Base-by-base conservation (phyloP, 2,113 vertebrate genomes). In the Podarcis raffonei region DNA sequence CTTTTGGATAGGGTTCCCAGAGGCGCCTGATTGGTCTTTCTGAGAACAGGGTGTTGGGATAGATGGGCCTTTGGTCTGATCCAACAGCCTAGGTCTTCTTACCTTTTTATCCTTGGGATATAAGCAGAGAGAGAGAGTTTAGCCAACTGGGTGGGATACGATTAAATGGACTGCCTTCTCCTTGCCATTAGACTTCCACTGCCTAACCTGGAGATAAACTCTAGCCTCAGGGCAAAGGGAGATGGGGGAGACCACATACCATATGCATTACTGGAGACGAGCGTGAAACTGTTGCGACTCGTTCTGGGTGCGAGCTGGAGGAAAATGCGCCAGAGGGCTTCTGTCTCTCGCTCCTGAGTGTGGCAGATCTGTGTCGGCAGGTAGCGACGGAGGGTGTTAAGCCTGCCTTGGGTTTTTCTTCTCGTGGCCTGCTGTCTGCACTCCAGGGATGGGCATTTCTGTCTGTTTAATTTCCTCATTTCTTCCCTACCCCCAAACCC, bases 331-430 rank as follows among this genome's bases (percentile, higher is more conserved):
- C 11, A 0, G 32, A 65, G 91, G 87, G 85, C 2, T 59, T 0
- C 6, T 1, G 86, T 16, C 71, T 59, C 71, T 39, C 13, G 4
- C 32, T 62, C 13, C 23, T 7, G 68, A 84, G 68, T 39, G 37
- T 4, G 6, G 30, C 39, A 32, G 81, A 87, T 83, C 84, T 84
- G 90, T 89, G 79, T 53, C 81, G 77, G 93, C 93, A 89, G 87
- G 91, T 85, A 22, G 66, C 4, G 3, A 16, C 32, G 39, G 30
- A 37, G 89, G 89, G 87, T 62, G 85, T 87, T 4, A 39, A n/a
- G 22, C 39, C 75, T 13, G 42, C 35, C 75, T 25, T 0, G 35
- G n/a, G 87, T 89, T 81, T 94, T 91, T 87, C 89, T 77, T 81
- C 11, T 37, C 8, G 9, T 2, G 20, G 27, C 2, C 30, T 80